A percentile compares a stretch with the other conserved stretches of the same genome.
Evolutionary conservation across 2,797 vertebrate genomes (phyloP).

Genomic region (Periophthalmus magnuspinnatus): DNA sequence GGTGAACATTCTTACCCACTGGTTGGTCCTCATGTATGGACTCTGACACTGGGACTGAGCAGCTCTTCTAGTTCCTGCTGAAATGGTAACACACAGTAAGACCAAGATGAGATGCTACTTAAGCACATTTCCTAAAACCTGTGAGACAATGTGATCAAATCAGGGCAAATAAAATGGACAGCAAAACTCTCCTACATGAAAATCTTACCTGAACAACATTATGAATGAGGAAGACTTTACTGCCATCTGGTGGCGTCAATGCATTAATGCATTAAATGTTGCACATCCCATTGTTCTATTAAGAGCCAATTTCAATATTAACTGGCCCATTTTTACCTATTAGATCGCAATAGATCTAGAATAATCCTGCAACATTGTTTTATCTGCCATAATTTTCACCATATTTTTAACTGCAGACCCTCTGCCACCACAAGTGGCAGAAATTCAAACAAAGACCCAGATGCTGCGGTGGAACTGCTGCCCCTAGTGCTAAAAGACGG

Average conservation of each 20-base stretch:
- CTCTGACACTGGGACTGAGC: constrained; percentile 88
- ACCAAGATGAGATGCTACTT: constrained; percentile 56
- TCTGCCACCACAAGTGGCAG: constrained; percentile 20
- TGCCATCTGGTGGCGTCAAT: constrained; percentile 66
- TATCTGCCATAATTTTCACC: neutral
- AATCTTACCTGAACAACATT: constrained; percentile 48
- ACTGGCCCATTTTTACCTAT: neutral
- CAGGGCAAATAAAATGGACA: neutral
- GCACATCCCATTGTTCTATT: constrained; percentile 56
- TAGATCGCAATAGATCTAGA: neutral
- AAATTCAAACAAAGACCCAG: constrained; percentile 33
- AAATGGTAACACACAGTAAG: constrained; percentile 91
- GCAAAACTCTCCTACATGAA: constrained; percentile 16
- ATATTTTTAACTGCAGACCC: neutral
- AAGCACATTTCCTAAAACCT: constrained; percentile 29
- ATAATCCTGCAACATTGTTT: neutral
- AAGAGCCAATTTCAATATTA: constrained; percentile 34
- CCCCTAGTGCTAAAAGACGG: constrained; percentile 54
- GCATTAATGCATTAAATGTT: constrained; percentile 32
- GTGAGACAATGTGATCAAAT: constrained; percentile 18
- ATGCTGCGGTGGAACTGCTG: constrained; percentile 37
- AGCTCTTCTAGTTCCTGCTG: constrained; percentile 94
- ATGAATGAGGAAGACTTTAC: constrained; percentile 33
- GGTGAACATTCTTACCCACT: constrained; percentile 83
- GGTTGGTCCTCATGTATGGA: constrained; percentile 84